These are phyloP conservation scores for Xestia xanthographa DNA, from an alignment of 2,888 invertebrate genomes.

Conservation along the genomic window DNA sequence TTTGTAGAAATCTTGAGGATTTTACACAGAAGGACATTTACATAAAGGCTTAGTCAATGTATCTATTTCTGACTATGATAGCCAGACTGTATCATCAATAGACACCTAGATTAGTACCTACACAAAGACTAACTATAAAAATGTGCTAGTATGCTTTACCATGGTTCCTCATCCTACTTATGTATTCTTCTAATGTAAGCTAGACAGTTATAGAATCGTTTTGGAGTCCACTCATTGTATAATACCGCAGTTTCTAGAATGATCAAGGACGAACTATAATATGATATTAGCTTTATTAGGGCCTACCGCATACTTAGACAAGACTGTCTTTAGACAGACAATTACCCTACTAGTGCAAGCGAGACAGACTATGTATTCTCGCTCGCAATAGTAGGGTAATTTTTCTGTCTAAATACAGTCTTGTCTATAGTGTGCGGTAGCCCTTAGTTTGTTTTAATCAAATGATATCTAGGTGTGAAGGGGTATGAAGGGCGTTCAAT, in stretches of 20 bases:
- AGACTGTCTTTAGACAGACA: too few relatives aligned
- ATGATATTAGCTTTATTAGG: background rate
- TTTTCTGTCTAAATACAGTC: too few relatives aligned
- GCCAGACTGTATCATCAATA: slow-evolving; percentile 3
- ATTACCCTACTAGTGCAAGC: too few relatives aligned
- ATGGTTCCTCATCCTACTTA: background rate
- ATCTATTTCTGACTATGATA: slow-evolving; percentile 12
- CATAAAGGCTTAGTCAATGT: slow-evolving; percentile 2
- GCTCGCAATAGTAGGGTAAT: too few relatives aligned
- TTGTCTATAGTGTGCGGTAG: too few relatives aligned
- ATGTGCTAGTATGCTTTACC: background rate
- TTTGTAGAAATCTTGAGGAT: background rate
- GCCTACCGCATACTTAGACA: too few relatives aligned
- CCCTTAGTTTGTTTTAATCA: slow-evolving; percentile 3
- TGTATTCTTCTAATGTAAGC: slow-evolving; percentile 38
- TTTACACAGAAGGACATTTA: background rate
- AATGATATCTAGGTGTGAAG: background rate
- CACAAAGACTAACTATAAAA: background rate
- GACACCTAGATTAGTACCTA: background rate
- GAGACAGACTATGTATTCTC: too few relatives aligned
- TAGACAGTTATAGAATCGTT: background rate
- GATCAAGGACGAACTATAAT: slow-evolving; percentile 7
- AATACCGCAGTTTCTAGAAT: slow-evolving; percentile 19
- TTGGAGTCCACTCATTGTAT: slow-evolving; percentile 12
- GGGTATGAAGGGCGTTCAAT: background rate